phyloP scores from a whole-genome alignment of 2,113 vertebrate species.

The Atherinomorus stipes region DNA sequence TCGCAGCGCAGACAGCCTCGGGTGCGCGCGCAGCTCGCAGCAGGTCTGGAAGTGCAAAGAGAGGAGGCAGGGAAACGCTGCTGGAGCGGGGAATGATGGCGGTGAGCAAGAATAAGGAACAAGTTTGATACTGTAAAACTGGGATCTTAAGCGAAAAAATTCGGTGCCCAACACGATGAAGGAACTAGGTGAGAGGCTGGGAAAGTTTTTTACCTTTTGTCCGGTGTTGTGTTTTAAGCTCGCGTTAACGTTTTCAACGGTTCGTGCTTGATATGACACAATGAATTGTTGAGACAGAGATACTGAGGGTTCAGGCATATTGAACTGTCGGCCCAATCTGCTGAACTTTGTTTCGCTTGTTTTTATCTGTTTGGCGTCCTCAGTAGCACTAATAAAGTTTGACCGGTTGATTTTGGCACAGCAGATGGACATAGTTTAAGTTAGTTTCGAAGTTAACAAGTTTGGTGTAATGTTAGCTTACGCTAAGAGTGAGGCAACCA shows the following conservation, averaged over 20 bases:
- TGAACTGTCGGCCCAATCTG: slow-evolving; percentile 25
- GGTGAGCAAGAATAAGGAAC: slow-evolving; percentile 72
- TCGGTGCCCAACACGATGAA: slow-evolving; percentile 52
- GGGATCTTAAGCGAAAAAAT: slow-evolving; percentile 33
- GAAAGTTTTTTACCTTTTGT: slow-evolving; percentile 22
- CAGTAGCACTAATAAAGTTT: not conserved
- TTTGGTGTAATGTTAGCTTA: slow-evolving; percentile 7
- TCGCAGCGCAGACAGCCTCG: slow-evolving; percentile 33
- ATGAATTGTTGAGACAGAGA: slow-evolving; percentile 55
- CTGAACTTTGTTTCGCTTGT: slow-evolving; percentile 49
- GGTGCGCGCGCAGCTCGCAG: slow-evolving; percentile 69
- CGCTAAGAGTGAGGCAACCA: slow-evolving; percentile 14
- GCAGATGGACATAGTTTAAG: not conserved
- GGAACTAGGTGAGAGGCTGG: slow-evolving; percentile 62
- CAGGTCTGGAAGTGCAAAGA: slow-evolving; percentile 75
- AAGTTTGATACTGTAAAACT: slow-evolving; percentile 70
- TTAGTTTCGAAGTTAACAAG: not conserved
- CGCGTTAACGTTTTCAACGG: slow-evolving; percentile 15
- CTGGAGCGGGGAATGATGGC: slow-evolving; percentile 80
- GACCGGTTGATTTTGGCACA: not conserved
- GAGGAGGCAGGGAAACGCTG: slow-evolving; percentile 61
- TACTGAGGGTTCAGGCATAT: not conserved
- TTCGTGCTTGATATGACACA: slow-evolving; percentile 56
- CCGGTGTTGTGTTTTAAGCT: not conserved
- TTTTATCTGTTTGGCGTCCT: not conserved